A percentile compares a stretch with the other conserved stretches of the same genome.
These are phyloP conservation scores for Onychostoma macrolepis DNA, from an alignment of 2,113 vertebrate genomes.

Conservation along the genomic window DNA sequence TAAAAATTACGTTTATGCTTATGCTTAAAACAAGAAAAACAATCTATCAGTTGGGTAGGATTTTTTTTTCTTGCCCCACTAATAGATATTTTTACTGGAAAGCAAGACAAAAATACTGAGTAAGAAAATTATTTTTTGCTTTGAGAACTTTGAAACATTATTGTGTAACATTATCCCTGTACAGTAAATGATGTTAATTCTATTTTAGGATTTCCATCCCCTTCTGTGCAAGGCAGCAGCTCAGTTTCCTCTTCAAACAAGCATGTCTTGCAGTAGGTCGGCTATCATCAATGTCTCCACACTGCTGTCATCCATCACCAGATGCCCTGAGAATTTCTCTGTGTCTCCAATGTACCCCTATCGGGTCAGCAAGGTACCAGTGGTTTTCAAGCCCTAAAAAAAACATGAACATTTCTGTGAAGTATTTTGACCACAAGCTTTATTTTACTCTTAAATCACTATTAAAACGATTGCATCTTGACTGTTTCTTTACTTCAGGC, in stretches of 20 bases:
- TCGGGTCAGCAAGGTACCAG: conserved; percentile 69
- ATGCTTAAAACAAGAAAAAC: background rate
- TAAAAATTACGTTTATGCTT: background rate
- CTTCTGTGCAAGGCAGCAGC: conserved; percentile 66
- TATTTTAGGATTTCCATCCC: conserved; percentile 64
- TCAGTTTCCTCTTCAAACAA: conserved; percentile 43
- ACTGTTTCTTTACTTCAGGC: conserved; percentile 57
- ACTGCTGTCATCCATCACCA: conserved; percentile 54
- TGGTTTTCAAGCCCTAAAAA: background rate
- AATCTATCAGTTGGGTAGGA: background rate
- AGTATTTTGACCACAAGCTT: background rate
- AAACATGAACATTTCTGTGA: background rate
- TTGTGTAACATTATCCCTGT: background rate
- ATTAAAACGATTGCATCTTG: background rate
- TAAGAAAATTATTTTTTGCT: background rate
- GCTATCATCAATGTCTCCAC: conserved; percentile 67
- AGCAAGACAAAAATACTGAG: background rate
- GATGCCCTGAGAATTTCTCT: conserved; percentile 42
- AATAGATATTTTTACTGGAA: background rate
- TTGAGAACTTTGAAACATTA: background rate
- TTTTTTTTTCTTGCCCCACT: background rate
- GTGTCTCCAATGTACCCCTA: conserved; percentile 60
- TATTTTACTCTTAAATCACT: background rate
- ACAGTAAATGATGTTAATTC: background rate
- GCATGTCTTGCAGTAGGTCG: conserved; percentile 64